phyloP scores from a whole-genome alignment of 2,888 invertebrate species.

The Cryptocheilus praepositus region DNA sequence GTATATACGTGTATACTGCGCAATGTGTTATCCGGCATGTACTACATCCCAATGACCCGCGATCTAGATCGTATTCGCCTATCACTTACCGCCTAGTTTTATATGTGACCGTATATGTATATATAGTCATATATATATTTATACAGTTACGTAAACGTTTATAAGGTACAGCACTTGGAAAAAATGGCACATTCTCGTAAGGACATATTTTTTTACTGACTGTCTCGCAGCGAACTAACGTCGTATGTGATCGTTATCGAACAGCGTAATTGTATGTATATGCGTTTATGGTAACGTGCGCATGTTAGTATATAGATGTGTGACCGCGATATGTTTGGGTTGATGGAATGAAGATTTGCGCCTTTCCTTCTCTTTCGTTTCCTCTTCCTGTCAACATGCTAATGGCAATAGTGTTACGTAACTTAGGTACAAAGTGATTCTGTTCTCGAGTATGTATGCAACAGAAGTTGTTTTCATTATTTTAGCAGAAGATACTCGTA shows the following conservation, averaged over 20 bases:
- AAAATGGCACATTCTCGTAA: conserved; percentile 49
- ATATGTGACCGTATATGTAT: conserved; percentile 20
- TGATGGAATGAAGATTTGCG: conserved; percentile 14
- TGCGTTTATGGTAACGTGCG: conserved; percentile 17
- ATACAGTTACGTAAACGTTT: conserved; percentile 34
- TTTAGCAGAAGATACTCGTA: too few relatives aligned
- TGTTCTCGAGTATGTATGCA: too few relatives aligned
- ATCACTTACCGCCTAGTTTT: conserved; percentile 18
- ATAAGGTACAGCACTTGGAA: conserved; percentile 47
- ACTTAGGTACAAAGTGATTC: too few relatives aligned
- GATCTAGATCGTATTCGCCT: conserved; percentile 9
- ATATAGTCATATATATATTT: not conserved
- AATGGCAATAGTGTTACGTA: too few relatives aligned
- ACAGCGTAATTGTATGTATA: conserved; percentile 16
- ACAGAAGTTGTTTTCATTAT: too few relatives aligned
- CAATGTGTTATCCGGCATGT: not conserved
- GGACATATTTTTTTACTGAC: conserved; percentile 16
- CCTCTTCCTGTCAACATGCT: conserved; percentile 30
- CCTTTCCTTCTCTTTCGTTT: conserved; percentile 5
- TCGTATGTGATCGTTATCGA: conserved; percentile 29
- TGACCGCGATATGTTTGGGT: conserved; percentile 6
- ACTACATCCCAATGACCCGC: not conserved
- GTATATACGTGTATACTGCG: not conserved
- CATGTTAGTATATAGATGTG: conserved; percentile 11
- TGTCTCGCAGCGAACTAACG: conserved; percentile 23